phyloP scores from a whole-genome alignment of 2,113 vertebrate genomes.

The Clarias macrocephalus region DNA sequence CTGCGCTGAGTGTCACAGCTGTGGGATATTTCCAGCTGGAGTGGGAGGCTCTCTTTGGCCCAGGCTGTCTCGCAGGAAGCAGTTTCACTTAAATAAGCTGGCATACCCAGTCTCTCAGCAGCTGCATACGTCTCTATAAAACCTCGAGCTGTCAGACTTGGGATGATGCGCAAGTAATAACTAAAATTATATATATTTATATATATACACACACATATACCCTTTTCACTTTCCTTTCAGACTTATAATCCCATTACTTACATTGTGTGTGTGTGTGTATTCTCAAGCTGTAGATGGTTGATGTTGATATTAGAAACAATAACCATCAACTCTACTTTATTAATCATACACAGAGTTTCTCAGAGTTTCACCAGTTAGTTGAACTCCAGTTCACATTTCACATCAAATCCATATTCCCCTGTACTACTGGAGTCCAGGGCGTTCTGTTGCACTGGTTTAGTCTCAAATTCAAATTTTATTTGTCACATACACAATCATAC shows the following conservation, averaged over 20 bases:
- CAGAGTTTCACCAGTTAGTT: background rate
- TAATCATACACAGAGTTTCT: background rate
- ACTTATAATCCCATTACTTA: background rate
- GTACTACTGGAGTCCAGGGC: background rate
- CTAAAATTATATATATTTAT: constrained; percentile 8
- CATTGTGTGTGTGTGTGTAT: background rate
- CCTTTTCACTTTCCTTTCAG: background rate
- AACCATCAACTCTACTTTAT: background rate
- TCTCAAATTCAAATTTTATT: too few relatives aligned
- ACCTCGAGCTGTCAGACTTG: constrained; percentile 27
- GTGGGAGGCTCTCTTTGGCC: constrained; percentile 38
- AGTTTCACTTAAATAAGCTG: constrained; percentile 35
- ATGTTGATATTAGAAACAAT: background rate
- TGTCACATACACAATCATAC: too few relatives aligned
- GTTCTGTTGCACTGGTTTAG: background rate
- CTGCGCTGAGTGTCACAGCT: constrained; percentile 32
- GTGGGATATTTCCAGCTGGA: constrained; percentile 43
- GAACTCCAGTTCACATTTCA: background rate
- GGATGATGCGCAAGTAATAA: constrained; percentile 21
- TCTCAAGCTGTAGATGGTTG: too few relatives aligned
- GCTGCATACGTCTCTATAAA: constrained; percentile 24
- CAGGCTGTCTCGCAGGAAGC: constrained; percentile 38
- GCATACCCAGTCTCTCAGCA: constrained; percentile 25
- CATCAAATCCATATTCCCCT: background rate
- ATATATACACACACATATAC: background rate